phyloP scores from a whole-genome alignment of 1,140 invertebrate species.

The Drosophila subpulchrella region DNA sequence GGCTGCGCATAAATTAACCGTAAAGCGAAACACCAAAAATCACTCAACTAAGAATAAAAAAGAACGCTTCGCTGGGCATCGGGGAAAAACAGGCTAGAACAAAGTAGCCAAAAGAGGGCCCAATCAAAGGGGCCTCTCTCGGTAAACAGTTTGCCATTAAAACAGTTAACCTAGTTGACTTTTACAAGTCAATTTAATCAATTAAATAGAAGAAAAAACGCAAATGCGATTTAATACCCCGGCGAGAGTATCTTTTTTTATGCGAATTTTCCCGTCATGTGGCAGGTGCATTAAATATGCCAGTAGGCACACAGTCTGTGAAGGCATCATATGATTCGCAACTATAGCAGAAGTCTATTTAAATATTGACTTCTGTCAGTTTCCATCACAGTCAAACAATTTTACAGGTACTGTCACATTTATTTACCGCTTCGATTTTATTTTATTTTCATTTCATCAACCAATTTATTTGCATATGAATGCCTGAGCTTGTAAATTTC shows the following conservation, averaged over 20 bases:
- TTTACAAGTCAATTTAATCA: conserved; percentile 20
- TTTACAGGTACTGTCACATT: not conserved
- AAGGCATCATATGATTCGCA: not conserved
- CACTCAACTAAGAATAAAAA: conserved; percentile 55
- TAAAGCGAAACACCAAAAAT: conserved; percentile 60
- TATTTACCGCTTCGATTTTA: conserved; percentile 2
- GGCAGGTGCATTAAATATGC: conserved; percentile 23
- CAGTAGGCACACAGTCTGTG: conserved; percentile 1
- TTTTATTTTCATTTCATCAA: not conserved
- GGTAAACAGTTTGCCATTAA: not conserved
- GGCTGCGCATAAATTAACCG: conserved; percentile 50
- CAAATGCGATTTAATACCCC: conserved; percentile 25
- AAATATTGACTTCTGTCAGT: conserved; percentile 15
- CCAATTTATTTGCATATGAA: not conserved
- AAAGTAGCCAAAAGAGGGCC: conserved; percentile 16
- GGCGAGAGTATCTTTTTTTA: not conserved
- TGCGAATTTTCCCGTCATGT: conserved; percentile 7
- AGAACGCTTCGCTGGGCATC: conserved; percentile 43
- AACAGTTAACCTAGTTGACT: conserved; percentile 35
- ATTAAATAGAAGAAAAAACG: conserved; percentile 21
- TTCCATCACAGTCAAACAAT: not conserved
- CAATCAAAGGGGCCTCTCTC: conserved; percentile 4
- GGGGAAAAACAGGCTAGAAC: conserved; percentile 28
- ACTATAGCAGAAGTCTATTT: not conserved
- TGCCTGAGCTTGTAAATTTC: not conserved